Conservation (phyloP, 2,113 vertebrate genomes). For the Eptesicus fuscus region DNA sequence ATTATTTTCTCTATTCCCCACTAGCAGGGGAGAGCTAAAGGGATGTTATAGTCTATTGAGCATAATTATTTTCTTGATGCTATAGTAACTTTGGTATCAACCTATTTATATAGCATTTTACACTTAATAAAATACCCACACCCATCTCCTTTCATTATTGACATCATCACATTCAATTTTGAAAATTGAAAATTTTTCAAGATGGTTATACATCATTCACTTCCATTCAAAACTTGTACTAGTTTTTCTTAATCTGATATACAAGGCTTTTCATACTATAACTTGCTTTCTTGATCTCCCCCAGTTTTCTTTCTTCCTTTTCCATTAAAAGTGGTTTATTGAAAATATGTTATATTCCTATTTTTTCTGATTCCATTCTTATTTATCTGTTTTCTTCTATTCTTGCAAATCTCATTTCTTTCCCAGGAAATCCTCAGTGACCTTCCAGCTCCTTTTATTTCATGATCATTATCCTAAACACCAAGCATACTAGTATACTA, state of each 20-base stretch:
- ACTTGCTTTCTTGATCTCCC: background rate
- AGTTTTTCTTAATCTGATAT: background rate
- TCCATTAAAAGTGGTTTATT: background rate
- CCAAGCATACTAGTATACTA: background rate
- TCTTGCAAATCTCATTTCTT: constrained; percentile 1
- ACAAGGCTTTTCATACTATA: background rate
- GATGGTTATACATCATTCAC: background rate
- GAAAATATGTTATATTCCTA: background rate
- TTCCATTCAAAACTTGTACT: background rate
- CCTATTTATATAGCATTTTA: background rate
- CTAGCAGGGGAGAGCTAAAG: background rate
- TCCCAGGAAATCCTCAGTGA: background rate
- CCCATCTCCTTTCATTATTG: background rate
- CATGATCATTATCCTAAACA: background rate
- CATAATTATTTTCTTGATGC: background rate
- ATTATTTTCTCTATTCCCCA: background rate
- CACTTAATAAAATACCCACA: background rate
- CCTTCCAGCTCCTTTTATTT: background rate
- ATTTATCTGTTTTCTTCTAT: background rate
- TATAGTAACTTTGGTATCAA: background rate
- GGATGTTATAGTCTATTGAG: background rate
- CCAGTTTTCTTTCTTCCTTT: background rate
- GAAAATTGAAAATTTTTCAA: background rate
- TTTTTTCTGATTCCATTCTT: background rate
- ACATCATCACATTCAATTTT: constrained; percentile 21